A percentile compares a stretch with the other conserved stretches of the same genome.
Conservation (phyloP, 2,888 invertebrate species). For the Rotaria socialis region DNA sequence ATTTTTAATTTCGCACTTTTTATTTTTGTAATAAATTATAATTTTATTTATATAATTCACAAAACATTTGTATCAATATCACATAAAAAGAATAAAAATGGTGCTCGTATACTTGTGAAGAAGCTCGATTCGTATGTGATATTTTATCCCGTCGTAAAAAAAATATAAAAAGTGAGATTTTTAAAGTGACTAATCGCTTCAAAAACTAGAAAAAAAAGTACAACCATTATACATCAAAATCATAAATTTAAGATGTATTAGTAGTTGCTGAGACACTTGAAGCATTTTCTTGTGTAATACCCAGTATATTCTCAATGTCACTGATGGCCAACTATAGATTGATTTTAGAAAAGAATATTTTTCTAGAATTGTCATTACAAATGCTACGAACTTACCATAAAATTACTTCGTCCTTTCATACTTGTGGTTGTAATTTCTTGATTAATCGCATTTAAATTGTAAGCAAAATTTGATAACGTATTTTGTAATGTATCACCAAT, state of each 20-base stretch:
- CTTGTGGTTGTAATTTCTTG: conserved; percentile 58
- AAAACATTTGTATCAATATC: no score
- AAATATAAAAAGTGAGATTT: no score
- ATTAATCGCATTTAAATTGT: conserved; percentile 57
- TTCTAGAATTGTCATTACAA: neutral
- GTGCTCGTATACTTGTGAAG: no score
- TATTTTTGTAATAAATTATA: no score
- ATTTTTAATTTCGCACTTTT: no score
- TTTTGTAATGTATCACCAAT: conserved; percentile 57
- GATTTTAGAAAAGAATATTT: neutral
- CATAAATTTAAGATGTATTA: neutral
- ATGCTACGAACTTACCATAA: conserved; percentile 52
- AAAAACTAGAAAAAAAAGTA: no score
- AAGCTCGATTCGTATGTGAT: no score
- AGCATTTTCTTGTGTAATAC: neutral
- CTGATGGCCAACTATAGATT: neutral
- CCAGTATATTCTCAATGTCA: neutral
- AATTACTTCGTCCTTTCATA: conserved; percentile 59
- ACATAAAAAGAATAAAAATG: no score
- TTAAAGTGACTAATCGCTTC: no score
- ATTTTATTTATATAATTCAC: no score
- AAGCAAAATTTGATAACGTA: conserved; percentile 56
- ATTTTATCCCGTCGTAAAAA: no score
- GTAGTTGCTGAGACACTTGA: neutral
- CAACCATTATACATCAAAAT: no score